phyloP scores from a whole-genome alignment of 1,140 invertebrate species.

The Meloidogyne exigua region DNA sequence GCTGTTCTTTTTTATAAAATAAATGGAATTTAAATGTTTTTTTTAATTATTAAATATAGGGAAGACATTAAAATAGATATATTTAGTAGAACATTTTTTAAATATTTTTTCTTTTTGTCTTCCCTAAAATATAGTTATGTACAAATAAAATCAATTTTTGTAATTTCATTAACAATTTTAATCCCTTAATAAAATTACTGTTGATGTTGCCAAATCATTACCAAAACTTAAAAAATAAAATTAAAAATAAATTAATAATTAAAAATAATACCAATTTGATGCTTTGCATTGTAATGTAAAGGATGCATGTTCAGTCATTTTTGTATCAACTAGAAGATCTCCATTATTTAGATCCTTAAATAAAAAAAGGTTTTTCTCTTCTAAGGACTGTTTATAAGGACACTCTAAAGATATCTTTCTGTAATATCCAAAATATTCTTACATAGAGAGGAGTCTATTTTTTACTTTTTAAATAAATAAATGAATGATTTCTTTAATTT shows the following conservation, averaged over 20 bases:
- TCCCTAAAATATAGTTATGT: too few species aligned
- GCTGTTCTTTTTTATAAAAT: too few species aligned
- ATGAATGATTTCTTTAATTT: too few species aligned
- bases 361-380: neutral
- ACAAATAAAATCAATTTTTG: neutral
- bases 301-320: constrained; percentile 18
- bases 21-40: too few species aligned
- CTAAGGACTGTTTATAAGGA: too few species aligned
- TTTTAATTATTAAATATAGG: too few species aligned
- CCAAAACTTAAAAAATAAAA: constrained; percentile 16
- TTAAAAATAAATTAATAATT: neutral
- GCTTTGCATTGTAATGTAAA: constrained; percentile 28
- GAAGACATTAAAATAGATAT: too few species aligned
- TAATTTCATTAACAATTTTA: neutral
- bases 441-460: too few species aligned
- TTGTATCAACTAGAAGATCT: constrained; percentile 28
- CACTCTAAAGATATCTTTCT: too few species aligned
- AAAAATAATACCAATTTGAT: constrained; percentile 6
- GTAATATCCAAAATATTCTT: too few species aligned
- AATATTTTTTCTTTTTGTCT: neutral
- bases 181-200: constrained; percentile 31
- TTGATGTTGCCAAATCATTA: constrained; percentile 25
- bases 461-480: too few species aligned
- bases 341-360: constrained; percentile 28
- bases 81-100: too few species aligned